phyloP scores from a whole-genome alignment of 2,797 vertebrate species.

The Ibycter americanus region DNA sequence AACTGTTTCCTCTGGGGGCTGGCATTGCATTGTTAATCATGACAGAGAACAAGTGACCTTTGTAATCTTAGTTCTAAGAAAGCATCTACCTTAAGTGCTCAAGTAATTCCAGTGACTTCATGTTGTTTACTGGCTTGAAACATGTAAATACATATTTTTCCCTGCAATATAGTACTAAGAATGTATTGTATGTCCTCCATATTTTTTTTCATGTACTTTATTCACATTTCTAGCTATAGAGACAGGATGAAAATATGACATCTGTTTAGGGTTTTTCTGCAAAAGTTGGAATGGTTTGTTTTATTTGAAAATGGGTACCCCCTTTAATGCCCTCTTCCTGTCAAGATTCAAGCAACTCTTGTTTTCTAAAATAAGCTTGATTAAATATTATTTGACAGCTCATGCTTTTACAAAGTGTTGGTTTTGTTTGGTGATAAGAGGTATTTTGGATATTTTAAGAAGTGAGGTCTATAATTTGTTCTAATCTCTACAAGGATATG shows the following conservation, averaged over 20 bases:
- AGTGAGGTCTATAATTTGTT: neutral
- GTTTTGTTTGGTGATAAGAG: neutral
- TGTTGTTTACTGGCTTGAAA: neutral
- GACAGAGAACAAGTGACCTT: conserved; percentile 28
- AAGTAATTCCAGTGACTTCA: conserved; percentile 1
- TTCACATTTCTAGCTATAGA: neutral
- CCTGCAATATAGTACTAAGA: neutral
- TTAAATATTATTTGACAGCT: neutral
- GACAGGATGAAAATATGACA: neutral
- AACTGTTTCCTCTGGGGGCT: conserved; percentile 9
- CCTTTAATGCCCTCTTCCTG: neutral
- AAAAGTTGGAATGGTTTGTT: neutral
- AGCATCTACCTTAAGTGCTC: neutral
- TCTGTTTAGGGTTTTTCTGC: neutral
- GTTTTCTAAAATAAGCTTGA: neutral
- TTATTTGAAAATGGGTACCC: neutral
- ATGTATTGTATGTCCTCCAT: neutral
- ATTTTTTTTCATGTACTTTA: neutral
- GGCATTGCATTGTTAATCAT: neutral
- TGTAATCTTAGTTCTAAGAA: conserved; percentile 14
- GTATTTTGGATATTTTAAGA: neutral
- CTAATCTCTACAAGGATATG: neutral
- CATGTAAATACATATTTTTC: neutral
- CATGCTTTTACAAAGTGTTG: neutral
- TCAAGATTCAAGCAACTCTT: neutral